These are phyloP conservation scores for Pogonocichla stellata DNA, from an alignment of 2,113 vertebrate species.

Conservation along the genomic window DNA sequence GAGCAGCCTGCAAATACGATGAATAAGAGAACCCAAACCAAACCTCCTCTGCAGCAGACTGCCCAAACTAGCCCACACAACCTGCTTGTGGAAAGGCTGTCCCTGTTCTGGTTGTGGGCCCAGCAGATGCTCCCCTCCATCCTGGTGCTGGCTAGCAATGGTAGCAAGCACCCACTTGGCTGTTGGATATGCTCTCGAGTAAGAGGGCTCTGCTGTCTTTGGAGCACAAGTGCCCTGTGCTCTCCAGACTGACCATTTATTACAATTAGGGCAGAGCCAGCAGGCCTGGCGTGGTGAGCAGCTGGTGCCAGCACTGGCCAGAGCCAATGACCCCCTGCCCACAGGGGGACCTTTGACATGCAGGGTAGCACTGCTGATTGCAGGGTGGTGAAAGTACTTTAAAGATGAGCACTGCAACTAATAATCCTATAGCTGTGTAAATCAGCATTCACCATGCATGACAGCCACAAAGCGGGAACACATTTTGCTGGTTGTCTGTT, in stretches of 20 bases:
- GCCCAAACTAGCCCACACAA: not conserved
- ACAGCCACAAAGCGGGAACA: rapidly evolving
- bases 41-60: not conserved
- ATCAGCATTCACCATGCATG: not conserved
- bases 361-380: not conserved
- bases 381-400: not conserved
- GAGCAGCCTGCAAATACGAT: not conserved
- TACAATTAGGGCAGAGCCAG: not conserved
- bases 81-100: rapidly evolving
- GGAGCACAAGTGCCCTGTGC: too few relatives aligned
- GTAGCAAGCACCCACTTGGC: not conserved
- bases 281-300: rapidly evolving
- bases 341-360: rapidly evolving
- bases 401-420: not conserved
- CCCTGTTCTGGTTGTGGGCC: not conserved
- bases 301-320: rapidly evolving
- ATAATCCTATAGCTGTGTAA: not conserved
- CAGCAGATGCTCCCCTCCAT: not conserved
- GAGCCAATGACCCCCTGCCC: not conserved
- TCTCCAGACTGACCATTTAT: not conserved
- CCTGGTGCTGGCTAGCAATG: not conserved
- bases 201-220: not conserved
- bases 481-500: rapidly evolving
- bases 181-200: rapidly evolving
- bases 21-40: not conserved